These are phyloP conservation scores for Picathartes gymnocephalus DNA, from an alignment of 2,113 vertebrate genomes.

Conservation along the genomic window DNA sequence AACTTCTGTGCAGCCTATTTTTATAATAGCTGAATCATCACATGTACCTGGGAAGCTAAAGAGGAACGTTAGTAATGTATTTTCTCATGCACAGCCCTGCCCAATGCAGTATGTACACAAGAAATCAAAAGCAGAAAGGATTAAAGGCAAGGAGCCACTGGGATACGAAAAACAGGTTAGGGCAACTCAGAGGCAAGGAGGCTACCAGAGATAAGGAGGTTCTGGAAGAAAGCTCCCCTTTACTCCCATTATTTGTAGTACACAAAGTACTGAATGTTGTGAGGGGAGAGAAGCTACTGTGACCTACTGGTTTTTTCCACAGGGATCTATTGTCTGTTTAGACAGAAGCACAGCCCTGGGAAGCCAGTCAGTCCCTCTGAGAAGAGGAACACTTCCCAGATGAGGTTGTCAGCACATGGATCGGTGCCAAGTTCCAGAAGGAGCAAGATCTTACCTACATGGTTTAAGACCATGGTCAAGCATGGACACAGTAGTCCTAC, in stretches of 20 bases:
- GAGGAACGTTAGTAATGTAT: background rate
- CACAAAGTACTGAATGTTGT: background rate
- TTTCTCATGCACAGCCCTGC: slow-evolving; percentile 18
- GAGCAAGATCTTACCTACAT: background rate
- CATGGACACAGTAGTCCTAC: background rate
- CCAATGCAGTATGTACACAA: background rate
- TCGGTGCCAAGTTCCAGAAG: background rate
- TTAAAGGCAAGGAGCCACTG: background rate
- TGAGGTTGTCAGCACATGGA: background rate
- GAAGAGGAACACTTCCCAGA: background rate
- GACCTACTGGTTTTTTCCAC: background rate
- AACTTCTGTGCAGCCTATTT: background rate
- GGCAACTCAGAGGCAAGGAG: background rate
- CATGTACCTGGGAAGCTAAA: background rate
- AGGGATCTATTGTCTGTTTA: background rate
- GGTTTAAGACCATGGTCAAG: background rate
- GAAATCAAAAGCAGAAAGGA: slow-evolving; percentile 21
- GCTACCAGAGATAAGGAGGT: background rate
- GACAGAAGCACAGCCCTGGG: background rate
- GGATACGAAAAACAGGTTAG: slow-evolving; percentile 1
- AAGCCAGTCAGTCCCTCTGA: background rate
- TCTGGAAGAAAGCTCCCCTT: background rate
- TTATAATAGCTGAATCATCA: background rate
- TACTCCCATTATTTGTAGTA: background rate
- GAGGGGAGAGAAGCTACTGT: background rate